Percentiles rank a stretch among this genome's conserved stretches.
phyloP scores from a whole-genome alignment of 2,797 vertebrate genomes.

The Myiothlypis chrysogaster region DNA sequence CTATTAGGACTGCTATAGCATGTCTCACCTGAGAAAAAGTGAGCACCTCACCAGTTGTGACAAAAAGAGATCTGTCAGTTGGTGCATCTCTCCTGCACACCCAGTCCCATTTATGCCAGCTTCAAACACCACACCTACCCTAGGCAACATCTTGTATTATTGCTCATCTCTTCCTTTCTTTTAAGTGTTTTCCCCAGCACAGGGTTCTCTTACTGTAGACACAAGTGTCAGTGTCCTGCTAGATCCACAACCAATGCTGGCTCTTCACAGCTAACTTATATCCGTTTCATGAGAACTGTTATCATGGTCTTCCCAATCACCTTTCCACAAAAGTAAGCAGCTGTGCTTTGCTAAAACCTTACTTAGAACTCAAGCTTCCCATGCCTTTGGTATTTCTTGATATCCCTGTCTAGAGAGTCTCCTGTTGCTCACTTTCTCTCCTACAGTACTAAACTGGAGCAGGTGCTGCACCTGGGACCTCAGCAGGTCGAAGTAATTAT shows the following conservation, averaged over 20 bases:
- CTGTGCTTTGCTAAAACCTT: neutral
- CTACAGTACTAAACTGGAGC: neutral
- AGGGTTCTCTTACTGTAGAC: neutral
- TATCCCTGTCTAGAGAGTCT: neutral
- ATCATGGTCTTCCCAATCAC: neutral
- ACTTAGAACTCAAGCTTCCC: neutral
- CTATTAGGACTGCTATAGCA: rapidly evolving
- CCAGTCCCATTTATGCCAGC: neutral
- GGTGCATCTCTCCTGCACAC: neutral
- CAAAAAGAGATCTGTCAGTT: neutral
- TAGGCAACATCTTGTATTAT: neutral
- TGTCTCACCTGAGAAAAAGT: neutral
- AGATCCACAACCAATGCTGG: neutral
- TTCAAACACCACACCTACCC: neutral
- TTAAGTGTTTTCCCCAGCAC: neutral
- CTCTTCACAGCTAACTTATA: neutral
- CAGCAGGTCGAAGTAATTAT: neutral
- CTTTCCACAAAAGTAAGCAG: neutral
- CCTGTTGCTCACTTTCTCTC: neutral
- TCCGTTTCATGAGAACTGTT: neutral
- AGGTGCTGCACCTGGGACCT: neutral
- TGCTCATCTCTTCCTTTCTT: neutral
- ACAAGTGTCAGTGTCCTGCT: neutral
- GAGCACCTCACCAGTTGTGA: neutral
- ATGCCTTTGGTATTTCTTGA: neutral